A percentile compares a stretch with the other conserved stretches of the same genome.
phyloP scores from a whole-genome alignment of 2,888 invertebrate genomes.

The Drosophila kanekoi region DNA sequence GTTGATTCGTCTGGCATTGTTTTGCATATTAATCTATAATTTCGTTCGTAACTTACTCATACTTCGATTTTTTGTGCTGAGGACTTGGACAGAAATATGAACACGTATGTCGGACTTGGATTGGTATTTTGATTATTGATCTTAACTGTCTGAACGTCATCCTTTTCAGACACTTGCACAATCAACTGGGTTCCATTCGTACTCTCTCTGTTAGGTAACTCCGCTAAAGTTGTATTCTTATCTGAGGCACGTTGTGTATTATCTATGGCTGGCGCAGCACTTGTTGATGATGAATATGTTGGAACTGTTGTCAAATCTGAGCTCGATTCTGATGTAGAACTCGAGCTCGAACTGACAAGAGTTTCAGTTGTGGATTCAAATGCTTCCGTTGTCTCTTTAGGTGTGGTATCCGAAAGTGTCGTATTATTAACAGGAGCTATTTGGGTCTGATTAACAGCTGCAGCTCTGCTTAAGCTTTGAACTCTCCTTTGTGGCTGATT shows the following conservation, averaged over 20 bases:
- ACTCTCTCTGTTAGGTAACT: not conserved
- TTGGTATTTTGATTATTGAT: constrained; percentile 10
- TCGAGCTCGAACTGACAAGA: not conserved
- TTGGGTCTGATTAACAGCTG: not conserved
- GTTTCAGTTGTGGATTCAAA: not conserved
- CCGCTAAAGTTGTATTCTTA: too few species aligned
- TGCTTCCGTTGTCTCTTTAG: not conserved
- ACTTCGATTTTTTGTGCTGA: constrained; percentile 2
- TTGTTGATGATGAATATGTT: not conserved
- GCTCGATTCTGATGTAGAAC: not conserved
- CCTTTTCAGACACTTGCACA: constrained; percentile 7
- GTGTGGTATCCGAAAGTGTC: not conserved
- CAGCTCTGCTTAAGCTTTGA: not conserved
- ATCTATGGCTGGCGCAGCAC: too few species aligned
- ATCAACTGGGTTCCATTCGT: constrained; percentile 1
- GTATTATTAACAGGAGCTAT: too few species aligned
- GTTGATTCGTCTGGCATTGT: not conserved
- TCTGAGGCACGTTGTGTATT: too few species aligned
- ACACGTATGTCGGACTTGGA: constrained; percentile 6
- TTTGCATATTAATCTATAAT: not conserved
- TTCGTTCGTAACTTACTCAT: not conserved
- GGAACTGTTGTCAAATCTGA: not conserved
- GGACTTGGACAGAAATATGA: constrained; percentile 8
- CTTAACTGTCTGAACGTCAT: constrained; percentile 17
- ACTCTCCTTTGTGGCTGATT: too few species aligned